These are phyloP conservation scores for Atta cephalotes DNA, from an alignment of 1,140 invertebrate species.

Conservation along the genomic window DNA sequence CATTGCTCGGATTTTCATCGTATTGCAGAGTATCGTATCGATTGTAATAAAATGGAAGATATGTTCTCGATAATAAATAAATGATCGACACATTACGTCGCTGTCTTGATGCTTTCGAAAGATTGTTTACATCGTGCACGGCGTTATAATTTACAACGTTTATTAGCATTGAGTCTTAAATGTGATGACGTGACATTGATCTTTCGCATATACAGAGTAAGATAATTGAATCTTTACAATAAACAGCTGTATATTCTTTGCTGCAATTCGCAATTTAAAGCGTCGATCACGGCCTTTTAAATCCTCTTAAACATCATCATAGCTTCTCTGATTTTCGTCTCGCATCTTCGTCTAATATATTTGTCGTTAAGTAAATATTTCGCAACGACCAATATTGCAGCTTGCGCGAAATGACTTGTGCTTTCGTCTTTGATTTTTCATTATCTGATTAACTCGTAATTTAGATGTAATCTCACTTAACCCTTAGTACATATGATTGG, in stretches of 20 bases:
- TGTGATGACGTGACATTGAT: neutral
- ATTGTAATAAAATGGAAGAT: neutral
- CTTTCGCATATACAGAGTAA: neutral
- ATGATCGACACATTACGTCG: neutral
- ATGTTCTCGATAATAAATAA: neutral
- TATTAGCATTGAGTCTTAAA: constrained; percentile 2
- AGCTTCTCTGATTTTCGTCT: neutral
- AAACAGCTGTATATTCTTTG: neutral
- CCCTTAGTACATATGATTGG: no score
- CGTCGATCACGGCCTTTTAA: neutral
- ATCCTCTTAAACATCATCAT: neutral
- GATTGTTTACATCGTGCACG: neutral
- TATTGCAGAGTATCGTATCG: neutral
- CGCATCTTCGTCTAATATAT: neutral
- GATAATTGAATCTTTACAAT: neutral
- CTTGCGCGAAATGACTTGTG: neutral
- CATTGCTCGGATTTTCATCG: neutral
- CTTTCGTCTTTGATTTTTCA: neutral
- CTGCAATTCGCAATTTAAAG: neutral
- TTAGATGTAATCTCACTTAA: no score
- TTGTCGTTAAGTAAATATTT: neutral
- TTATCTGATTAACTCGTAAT: no score
- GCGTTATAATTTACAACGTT: neutral
- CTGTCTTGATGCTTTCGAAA: neutral
- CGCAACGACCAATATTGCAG: neutral